Evolutionary conservation across 2,888 invertebrate genomes (phyloP), one percentile per base, ranked within the genome.

Genomic region (Thymelicus lineola): DNA sequence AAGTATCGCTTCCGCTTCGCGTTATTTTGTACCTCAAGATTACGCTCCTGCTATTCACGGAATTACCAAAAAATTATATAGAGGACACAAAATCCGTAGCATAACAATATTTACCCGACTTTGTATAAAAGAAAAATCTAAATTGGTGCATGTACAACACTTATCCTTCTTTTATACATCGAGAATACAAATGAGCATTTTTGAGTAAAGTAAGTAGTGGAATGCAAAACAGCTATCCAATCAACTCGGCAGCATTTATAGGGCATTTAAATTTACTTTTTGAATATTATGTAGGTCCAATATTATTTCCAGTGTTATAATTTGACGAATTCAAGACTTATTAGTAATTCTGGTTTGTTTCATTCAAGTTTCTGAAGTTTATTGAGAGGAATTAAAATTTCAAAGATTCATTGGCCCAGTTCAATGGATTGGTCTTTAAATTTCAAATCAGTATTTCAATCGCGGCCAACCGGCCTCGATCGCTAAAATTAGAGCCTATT

Each of bases 111-210:
- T 28, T 28, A 28, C 4, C 0, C 28, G 28, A 45, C 45, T 14
- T 45, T 45, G 14, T 45, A 14, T 45, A 12, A 14, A 45, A 45
- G 45, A 14, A 45, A n/a, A 14, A 14, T 14, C 5, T 28, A 62
- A 62, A 62, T 50, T 36, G 36, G 35, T 62, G 12, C n/a, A 46
- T 28, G 35, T 38, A 66, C 28, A 28, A 28, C 28, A 28, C 28
- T 46, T 17, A 48, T 59, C 38, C 59, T 59, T 50, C 59, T 59
- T 66, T 66, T 59, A 50, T 10, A 15, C 59, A 38, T 38, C 50
- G 59, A 36, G 66, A 66, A 66, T 66, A 66, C 28, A 59, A 66
- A 66, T 66, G 66, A 38, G 48, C 17, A 36, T 59, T 66, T 36
- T 36, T 42, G 38, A 7, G 28, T 55, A 45, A 45, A 45, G 45